Percentiles rank a stretch among this genome's conserved stretches.
Evolutionary conservation across 1,140 invertebrate species (phyloP).

Genomic region (Tetraneura akinire): DNA sequence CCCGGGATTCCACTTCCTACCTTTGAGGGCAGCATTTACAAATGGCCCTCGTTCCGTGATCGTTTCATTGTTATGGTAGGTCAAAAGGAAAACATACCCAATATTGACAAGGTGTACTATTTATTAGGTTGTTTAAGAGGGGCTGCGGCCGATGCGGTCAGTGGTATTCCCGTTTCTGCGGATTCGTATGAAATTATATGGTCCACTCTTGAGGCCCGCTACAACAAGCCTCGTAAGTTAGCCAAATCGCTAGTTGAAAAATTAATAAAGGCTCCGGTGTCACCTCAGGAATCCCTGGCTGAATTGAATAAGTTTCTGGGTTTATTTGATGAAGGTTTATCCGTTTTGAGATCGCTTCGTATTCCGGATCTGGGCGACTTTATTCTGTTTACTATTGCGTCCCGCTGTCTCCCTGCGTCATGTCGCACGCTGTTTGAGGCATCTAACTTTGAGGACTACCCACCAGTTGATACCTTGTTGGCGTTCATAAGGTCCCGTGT

Average conservation of each 20-base stretch:
- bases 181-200: not conserved
- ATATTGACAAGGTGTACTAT: too few species aligned
- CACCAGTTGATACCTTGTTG: too few species aligned
- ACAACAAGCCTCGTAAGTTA: not conserved
- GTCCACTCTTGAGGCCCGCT: not conserved
- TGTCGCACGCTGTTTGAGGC: not conserved
- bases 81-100: too few species aligned
- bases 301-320: not conserved
- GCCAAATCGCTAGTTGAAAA: not conserved
- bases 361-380: not conserved
- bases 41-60: too few species aligned
- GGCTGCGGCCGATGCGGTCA: not conserved
- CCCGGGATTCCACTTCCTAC: too few species aligned
- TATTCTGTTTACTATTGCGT: not conserved
- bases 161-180: not conserved
- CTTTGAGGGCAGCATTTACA: too few species aligned
- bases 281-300: not conserved
- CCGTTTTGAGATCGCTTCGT: not conserved
- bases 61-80: too few species aligned
- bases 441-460: not conserved
- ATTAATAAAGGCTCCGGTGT: not conserved
- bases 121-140: not conserved
- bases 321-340: not conserved
- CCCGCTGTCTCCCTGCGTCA: not conserved
- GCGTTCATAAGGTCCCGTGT: too few species aligned